Evolutionary conservation across 2,888 invertebrate genomes (phyloP), one percentile per base, ranked within the genome.

Genomic region (Stomorhina lunata): DNA sequence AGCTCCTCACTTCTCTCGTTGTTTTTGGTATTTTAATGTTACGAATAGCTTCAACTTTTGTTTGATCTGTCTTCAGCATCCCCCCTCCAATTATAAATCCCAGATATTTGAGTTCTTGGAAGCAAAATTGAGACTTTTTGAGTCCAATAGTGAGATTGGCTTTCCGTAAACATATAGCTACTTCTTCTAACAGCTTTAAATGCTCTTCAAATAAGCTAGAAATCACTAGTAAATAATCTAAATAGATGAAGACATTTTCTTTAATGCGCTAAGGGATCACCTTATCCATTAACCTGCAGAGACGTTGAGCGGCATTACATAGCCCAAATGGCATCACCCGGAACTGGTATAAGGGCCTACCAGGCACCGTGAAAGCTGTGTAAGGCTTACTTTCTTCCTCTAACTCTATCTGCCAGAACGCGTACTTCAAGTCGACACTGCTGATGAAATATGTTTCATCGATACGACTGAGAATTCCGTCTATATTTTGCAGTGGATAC

Each of bases 391-490:
- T 43, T n/a, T 75, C 29, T 10, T 68, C 57, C 12, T 66, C 68
- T n/a, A 75, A 43, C 20, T 53, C 71, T 4, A 81, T 81, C 12
- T 77, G 72, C 77, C 77, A 77, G 37, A 73, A 79, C 0, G 76
- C 55, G n/a, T 69, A 37, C 15, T 84, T 81, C 3, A 84, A 34
- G n/a, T 84, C 83, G 75, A 88, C 86, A 4, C 73, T 69, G 1
- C n/a, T n/a, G n/a, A 89, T 80, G n/a, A 85, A 85, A 37, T 86
- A 83, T n/a, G 88, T 63, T 0, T 88, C 85, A 4, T 80, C 73
- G 0, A 66, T 29, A 10, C 66, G 81, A 6, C 80, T 63, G 32
- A 87, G 86, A 25, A 66, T 37, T 20, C 85, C 76, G n/a, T 65
- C 45, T 1, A 65, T 65, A 17, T 65, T 65, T 17, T 45, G 45